phyloP scores from a whole-genome alignment of 2,113 vertebrate species.

The Tor tambroides region DNA sequence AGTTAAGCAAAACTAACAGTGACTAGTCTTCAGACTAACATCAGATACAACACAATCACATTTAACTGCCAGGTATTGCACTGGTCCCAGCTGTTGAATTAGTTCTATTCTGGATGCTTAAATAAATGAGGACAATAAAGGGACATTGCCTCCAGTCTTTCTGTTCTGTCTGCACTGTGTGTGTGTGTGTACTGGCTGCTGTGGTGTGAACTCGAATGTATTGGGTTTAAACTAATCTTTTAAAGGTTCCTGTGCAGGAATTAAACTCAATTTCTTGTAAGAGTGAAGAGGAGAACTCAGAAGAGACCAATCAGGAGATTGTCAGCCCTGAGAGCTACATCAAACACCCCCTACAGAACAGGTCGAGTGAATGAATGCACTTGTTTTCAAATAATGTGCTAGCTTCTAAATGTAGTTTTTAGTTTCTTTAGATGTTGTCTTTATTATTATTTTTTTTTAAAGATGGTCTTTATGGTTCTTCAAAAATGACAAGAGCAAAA shows the following conservation, averaged over 20 bases:
- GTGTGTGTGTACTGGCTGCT: neutral
- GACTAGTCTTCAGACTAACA: neutral
- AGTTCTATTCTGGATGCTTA: neutral
- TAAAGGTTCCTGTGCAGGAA: slow-evolving; percentile 76
- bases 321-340: slow-evolving; percentile 94
- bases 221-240: neutral
- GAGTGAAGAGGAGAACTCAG: slow-evolving; percentile 86
- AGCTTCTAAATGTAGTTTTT: neutral
- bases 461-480: slow-evolving; percentile 99
- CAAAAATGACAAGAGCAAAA: slow-evolving; percentile 99
- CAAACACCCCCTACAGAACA: slow-evolving; percentile 98
- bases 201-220: neutral
- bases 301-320: slow-evolving; percentile 87
- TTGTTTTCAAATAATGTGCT: neutral
- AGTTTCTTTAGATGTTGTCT: neutral
- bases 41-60: neutral
- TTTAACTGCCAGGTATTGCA: neutral
- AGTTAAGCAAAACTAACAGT: neutral
- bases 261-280: slow-evolving; percentile 81
- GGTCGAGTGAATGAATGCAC: slow-evolving; percentile 67
- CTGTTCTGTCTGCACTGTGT: neutral
- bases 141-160: too few relatives aligned
- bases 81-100: slow-evolving; percentile 23
- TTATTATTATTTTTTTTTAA: slow-evolving; percentile 57
- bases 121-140: slow-evolving; percentile 13